Percentiles rank a stretch among this genome's conserved stretches.
Conservation (phyloP, 2,797 vertebrate genomes). For the Petrocephalus sullivani region DNA sequence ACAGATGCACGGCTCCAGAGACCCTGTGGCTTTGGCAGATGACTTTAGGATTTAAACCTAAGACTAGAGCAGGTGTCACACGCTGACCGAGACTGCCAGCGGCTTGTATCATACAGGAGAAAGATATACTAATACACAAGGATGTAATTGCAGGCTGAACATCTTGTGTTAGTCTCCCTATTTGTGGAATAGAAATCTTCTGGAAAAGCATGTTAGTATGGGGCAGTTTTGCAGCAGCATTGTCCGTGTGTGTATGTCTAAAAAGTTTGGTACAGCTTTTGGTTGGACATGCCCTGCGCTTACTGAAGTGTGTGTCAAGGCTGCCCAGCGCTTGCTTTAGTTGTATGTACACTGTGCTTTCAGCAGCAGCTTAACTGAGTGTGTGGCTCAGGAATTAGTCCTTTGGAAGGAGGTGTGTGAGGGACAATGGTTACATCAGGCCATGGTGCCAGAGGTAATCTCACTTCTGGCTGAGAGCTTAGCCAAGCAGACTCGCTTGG, state of each 20-base stretch:
- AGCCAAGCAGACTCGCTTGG: background rate
- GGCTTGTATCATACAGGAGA: background rate
- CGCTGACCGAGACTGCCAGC: background rate
- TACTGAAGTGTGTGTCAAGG: background rate
- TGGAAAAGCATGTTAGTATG: background rate
- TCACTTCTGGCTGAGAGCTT: background rate
- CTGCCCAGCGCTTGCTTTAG: background rate
- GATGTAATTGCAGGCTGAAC: background rate
- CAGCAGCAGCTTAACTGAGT: background rate
- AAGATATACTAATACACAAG: background rate
- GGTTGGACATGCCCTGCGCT: background rate
- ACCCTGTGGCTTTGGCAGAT: background rate
- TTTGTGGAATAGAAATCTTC: background rate
- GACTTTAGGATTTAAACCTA: too few relatives aligned
- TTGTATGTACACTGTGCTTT: background rate
- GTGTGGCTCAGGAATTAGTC: background rate
- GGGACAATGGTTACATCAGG: background rate
- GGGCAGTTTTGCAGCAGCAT: background rate
- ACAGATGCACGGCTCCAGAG: background rate
- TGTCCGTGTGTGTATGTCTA: background rate
- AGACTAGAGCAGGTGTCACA: background rate
- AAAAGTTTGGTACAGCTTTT: background rate
- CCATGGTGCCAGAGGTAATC: background rate
- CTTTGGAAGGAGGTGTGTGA: background rate
- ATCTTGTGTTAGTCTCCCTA: background rate